A percentile compares a stretch with the other conserved stretches of the same genome.
Conservation (phyloP, 2,113 vertebrate genomes). For the Natator depressus region DNA sequence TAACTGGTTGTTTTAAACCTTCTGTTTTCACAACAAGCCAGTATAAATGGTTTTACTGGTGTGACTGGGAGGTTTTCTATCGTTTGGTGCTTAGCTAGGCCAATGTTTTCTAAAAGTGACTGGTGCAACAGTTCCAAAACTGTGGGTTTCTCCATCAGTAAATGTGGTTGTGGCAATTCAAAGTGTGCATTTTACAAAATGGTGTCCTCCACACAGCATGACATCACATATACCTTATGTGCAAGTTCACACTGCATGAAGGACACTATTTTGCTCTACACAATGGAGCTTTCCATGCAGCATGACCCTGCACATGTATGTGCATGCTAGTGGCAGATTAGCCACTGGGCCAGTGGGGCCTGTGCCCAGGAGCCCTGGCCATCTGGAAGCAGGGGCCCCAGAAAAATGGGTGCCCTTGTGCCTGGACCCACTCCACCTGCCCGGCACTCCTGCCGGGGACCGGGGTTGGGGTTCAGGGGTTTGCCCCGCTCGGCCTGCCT, state of each 20-base stretch:
- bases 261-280: background rate
- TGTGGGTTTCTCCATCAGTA: too few relatives aligned
- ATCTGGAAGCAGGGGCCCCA: too few relatives aligned
- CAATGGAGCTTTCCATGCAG: background rate
- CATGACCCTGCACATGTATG: background rate
- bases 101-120: background rate
- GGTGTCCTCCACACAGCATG: background rate
- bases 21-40: background rate
- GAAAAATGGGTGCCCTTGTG: too few relatives aligned
- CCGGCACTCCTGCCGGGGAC: too few relatives aligned
- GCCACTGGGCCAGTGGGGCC: too few relatives aligned
- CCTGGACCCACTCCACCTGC: too few relatives aligned
- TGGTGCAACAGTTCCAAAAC: background rate
- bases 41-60: background rate
- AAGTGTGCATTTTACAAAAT: background rate
- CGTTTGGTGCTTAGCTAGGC: background rate
- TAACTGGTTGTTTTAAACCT: constrained; percentile 50
- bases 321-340: background rate
- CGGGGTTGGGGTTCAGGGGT: too few relatives aligned
- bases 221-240: background rate
- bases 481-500: too few relatives aligned
- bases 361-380: too few relatives aligned
- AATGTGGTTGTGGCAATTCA: too few relatives aligned
- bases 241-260: background rate
- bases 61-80: background rate